A percentile compares a stretch with the other conserved stretches of the same genome.
Conservation (phyloP, 2,888 invertebrate species). For the Allolobophora icterica region DNA sequence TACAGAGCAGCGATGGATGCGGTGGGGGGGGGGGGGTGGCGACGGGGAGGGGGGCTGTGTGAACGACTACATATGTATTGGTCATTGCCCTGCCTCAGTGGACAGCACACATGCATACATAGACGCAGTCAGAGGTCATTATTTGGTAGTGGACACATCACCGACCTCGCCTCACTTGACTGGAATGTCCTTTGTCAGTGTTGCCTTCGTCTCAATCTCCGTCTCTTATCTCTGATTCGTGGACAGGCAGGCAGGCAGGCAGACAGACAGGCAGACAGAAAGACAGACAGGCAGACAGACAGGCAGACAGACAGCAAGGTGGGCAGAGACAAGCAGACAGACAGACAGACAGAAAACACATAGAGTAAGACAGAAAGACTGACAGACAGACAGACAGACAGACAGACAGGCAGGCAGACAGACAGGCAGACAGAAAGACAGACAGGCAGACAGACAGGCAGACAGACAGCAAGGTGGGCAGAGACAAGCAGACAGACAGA, state of each 20-base stretch:
- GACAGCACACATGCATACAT: background rate
- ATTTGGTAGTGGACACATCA: background rate
- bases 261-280: background rate
- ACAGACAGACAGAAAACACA: background rate
- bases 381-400: background rate
- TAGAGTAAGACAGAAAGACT: background rate
- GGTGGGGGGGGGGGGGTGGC: background rate
- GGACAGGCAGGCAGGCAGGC: background rate
- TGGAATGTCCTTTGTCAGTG: background rate
- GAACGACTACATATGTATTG: background rate
- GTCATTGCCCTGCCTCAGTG: background rate
- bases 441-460: background rate
- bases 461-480: background rate
- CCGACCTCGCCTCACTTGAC: background rate
- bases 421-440: slow-evolving; percentile 6
- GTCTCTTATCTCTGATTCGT: background rate
- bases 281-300: background rate
- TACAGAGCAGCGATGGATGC: background rate
- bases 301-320: background rate
- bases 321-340: background rate
- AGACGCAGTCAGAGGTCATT: background rate
- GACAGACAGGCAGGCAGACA: background rate
- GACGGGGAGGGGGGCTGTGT: background rate
- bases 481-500: background rate
- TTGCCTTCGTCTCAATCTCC: background rate